A percentile compares a stretch with the other conserved stretches of the same genome.
phyloP scores from a whole-genome alignment of 2,888 invertebrate genomes.

The Caenorhabditis doughertyi region DNA sequence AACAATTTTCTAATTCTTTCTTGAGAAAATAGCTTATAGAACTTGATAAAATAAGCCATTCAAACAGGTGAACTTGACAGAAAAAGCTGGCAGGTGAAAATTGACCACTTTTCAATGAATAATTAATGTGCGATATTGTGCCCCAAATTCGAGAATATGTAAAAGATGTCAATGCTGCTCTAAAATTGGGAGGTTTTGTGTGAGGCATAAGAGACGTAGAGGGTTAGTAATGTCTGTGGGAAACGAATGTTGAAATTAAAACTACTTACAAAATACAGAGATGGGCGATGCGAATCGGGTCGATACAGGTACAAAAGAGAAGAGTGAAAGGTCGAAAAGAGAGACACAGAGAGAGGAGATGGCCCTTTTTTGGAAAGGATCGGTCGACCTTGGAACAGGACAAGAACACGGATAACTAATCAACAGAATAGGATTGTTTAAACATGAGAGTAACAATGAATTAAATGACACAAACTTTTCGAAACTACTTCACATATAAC shows the following conservation, averaged over 20 bases:
- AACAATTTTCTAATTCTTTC: too few relatives aligned
- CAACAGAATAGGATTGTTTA: not conserved
- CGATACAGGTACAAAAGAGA: slow-evolving; percentile 50
- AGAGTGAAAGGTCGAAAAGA: slow-evolving; percentile 34
- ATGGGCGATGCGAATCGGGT: slow-evolving; percentile 62
- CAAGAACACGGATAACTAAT: slow-evolving; percentile 51
- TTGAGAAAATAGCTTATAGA: too few relatives aligned
- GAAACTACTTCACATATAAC: too few relatives aligned
- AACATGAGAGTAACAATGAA: too few relatives aligned
- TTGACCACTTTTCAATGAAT: slow-evolving; percentile 47
- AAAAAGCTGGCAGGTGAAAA: slow-evolving; percentile 9
- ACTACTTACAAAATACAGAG: slow-evolving; percentile 43
- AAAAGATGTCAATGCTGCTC: not conserved
- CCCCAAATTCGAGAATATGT: not conserved
- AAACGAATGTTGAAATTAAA: not conserved
- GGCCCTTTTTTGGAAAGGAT: slow-evolving; percentile 28
- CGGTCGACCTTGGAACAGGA: slow-evolving; percentile 47
- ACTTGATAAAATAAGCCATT: too few relatives aligned
- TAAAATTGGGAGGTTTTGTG: not conserved
- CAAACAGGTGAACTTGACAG: not conserved
- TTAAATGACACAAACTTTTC: not conserved
- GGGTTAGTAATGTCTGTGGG: not conserved
- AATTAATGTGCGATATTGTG: slow-evolving; percentile 39
- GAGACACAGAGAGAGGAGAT: slow-evolving; percentile 29
- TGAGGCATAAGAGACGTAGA: not conserved